A percentile compares a stretch with the other conserved stretches of the same genome.
Evolutionary conservation across 2,797 vertebrate genomes (phyloP).

Genomic region (Myotis planiceps): DNA sequence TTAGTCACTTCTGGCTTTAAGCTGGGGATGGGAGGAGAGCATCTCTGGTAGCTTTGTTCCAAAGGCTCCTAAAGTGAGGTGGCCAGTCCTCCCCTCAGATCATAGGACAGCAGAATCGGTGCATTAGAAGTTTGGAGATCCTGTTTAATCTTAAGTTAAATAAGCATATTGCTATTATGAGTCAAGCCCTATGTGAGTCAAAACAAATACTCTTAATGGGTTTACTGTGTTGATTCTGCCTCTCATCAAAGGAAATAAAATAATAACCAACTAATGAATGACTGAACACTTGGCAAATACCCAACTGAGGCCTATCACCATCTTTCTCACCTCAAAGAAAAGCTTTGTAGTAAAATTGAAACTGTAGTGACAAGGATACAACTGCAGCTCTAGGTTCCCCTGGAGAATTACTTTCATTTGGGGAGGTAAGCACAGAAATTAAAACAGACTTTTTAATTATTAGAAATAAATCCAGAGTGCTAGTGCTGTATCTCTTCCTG

Average conservation of each 20-base stretch:
- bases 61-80: background rate
- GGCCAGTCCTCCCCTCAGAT: background rate
- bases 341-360: background rate
- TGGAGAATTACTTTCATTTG: background rate
- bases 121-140: background rate
- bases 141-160: background rate
- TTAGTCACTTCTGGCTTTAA: background rate
- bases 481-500: background rate
- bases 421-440: background rate
- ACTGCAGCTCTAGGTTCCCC: background rate
- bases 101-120: background rate
- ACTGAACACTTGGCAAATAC: background rate
- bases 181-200: background rate
- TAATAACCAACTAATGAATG: background rate
- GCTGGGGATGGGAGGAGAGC: no score
- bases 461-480: background rate
- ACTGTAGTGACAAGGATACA: background rate
- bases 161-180: background rate
- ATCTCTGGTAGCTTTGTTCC: background rate
- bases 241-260: constrained; percentile 10
- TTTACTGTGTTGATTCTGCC: background rate
- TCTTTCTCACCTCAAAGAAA: background rate
- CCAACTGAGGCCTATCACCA: background rate
- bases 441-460: background rate
- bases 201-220: background rate